Percentiles rank a stretch among this genome's conserved stretches.
phyloP scores from a whole-genome alignment of 2,113 vertebrate genomes.

The Hyperopisus bebe region DNA sequence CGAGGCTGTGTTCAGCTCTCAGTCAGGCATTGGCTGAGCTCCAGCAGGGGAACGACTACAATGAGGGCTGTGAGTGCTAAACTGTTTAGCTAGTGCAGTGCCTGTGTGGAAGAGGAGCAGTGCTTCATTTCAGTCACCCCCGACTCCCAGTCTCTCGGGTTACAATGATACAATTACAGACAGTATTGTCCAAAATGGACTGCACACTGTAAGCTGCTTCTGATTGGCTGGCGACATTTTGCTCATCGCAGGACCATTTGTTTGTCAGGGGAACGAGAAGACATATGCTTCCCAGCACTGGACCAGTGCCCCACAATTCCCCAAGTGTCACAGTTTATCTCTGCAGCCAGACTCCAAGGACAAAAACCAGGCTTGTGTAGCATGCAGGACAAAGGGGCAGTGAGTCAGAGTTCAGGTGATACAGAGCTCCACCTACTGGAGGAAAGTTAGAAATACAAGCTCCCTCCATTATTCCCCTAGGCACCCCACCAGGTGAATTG shows the following conservation, averaged over 20 bases:
- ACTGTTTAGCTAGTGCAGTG: neutral
- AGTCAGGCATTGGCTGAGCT: neutral
- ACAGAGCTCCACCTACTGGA: slow-evolving; percentile 28
- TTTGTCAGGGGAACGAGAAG: slow-evolving; percentile 14
- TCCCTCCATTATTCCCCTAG: neutral
- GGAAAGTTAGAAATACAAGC: neutral
- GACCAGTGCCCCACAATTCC: slow-evolving; percentile 15
- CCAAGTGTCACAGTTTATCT: slow-evolving; percentile 23
- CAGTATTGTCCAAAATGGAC: neutral
- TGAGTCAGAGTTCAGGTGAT: neutral
- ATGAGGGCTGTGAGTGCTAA: neutral
- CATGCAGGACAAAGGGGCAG: neutral
- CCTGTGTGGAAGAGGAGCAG: neutral
- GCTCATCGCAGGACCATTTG: neutral
- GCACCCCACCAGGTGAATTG: neutral
- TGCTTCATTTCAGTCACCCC: neutral
- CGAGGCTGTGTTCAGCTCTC: neutral
- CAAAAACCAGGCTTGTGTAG: slow-evolving; percentile 12
- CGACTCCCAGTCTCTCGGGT: neutral
- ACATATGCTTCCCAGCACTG: slow-evolving; percentile 21
- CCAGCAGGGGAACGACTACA: neutral
- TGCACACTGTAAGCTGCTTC: neutral
- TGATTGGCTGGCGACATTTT: neutral
- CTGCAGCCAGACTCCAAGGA: slow-evolving; percentile 24
- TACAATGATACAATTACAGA: neutral